Conservation (phyloP, 2,888 invertebrate species). For the Apodemia hepburni region DNA sequence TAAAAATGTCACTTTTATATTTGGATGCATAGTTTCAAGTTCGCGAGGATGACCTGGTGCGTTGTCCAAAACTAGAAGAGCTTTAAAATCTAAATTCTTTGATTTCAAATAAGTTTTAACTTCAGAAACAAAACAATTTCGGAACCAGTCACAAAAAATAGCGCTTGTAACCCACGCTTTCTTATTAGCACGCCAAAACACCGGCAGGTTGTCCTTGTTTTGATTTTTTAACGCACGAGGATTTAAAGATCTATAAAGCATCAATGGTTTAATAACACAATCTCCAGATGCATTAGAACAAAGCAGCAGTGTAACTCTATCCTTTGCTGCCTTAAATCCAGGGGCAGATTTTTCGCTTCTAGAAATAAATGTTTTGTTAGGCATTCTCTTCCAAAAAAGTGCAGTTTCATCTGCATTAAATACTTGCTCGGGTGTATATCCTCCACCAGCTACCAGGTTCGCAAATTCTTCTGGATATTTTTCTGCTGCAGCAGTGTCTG, state of each 20-base stretch:
- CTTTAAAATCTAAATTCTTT: conserved; percentile 33
- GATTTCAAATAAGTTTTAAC: conserved; percentile 34
- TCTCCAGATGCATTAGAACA: conserved; percentile 34
- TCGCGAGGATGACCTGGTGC: conserved; percentile 34
- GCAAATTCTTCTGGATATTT: conserved; percentile 34
- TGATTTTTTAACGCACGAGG: conserved; percentile 32
- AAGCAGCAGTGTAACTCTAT: conserved; percentile 34
- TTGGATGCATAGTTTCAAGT: conserved; percentile 32
- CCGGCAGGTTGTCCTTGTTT: conserved; percentile 32
- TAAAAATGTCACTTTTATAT: conserved; percentile 32
- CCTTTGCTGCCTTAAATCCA: conserved; percentile 34
- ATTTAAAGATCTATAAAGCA: conserved; percentile 33
- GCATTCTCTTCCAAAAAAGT: conserved; percentile 36
- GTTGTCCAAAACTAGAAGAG: conserved; percentile 33
- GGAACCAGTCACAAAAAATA: conserved; percentile 36
- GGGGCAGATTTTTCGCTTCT: conserved; percentile 32
- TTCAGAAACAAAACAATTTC: conserved; percentile 35
- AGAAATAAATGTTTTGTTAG: conserved; percentile 34
- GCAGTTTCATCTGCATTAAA: conserved; percentile 35
- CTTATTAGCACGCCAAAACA: conserved; percentile 37
- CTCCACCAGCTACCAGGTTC: conserved; percentile 30
- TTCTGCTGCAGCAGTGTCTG: conserved; percentile 35
- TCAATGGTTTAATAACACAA: conserved; percentile 31
- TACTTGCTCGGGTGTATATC: conserved; percentile 35
- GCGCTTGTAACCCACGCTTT: conserved; percentile 37